Evolutionary conservation across 2,888 invertebrate species (phyloP).

Genomic region (Itoplectis maculator): DNA sequence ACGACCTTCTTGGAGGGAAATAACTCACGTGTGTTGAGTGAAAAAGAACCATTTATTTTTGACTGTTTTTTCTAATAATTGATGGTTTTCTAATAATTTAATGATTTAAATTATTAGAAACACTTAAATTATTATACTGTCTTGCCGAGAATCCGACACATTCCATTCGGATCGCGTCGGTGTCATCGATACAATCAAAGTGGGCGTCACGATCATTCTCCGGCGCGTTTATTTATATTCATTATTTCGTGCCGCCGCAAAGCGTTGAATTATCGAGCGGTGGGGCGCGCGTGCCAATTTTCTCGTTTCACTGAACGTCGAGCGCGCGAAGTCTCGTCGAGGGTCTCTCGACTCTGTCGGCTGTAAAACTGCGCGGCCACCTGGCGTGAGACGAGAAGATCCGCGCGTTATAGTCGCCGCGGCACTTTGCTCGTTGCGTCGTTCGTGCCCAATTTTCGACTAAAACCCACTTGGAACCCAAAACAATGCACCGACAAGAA

Average conservation of each 20-base stretch:
- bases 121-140: neutral
- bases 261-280: constrained; percentile 27
- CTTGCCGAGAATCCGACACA: neutral
- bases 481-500: too few species aligned
- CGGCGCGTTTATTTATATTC: constrained; percentile 34
- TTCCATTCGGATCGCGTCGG: constrained; percentile 2
- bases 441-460: neutral
- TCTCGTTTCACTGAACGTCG: constrained; percentile 14
- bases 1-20: too few species aligned
- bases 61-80: neutral
- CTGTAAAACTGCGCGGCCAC: constrained; percentile 10
- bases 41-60: too few species aligned
- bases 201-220: constrained; percentile 32
- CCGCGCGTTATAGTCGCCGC: neutral
- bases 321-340: constrained; percentile 16
- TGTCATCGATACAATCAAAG: constrained; percentile 36
- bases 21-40: too few species aligned
- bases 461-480: neutral
- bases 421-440: neutral
- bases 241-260: constrained; percentile 52
- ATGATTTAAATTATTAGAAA: too few species aligned
- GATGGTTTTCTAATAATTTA: neutral
- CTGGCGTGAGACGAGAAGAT: neutral
- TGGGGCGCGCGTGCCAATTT: constrained; percentile 52
- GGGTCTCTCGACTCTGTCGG: constrained; percentile 42